Base-by-base conservation (phyloP, 2,797 vertebrate species). In the Philypnodon macrostomus region DNA sequence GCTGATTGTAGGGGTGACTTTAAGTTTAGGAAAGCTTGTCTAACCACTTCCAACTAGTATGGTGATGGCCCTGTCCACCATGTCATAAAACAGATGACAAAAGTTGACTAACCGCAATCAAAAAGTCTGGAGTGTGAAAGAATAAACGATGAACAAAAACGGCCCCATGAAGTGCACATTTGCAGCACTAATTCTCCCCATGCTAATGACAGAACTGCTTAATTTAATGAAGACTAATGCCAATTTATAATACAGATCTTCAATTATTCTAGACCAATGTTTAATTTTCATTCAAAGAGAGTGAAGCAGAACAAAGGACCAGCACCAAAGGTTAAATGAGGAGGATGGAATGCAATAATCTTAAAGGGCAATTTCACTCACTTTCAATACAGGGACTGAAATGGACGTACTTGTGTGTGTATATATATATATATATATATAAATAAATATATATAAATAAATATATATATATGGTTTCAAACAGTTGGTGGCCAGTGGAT, bases 1-100 rank as follows among this genome's bases (percentile, higher is more conserved):
- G 26, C 68, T 67, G 67, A 71, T 59, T 67, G 63, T 41, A 18
- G 72, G 61, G 62, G 75, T 84, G 75, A 85, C 78, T 74, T 83
- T 70, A 11, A n/a, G n/a, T n/a, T n/a, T n/a, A n/a, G n/a, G n/a
- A n/a, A n/a, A n/a, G n/a, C n/a, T n/a, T n/a, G n/a, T n/a, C n/a
- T n/a, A n/a, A n/a, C n/a, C n/a, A n/a, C n/a, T n/a, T n/a, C n/a
- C n/a, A n/a, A n/a, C n/a, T n/a, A n/a, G n/a, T n/a, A n/a, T n/a
- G n/a, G n/a, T n/a, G n/a, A n/a, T n/a, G n/a, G n/a, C n/a, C n/a
- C n/a, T n/a, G n/a, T n/a, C n/a, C n/a, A n/a, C 2, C 47, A 17
- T 24, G 15, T 45, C 55, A 27, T 9, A 15, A 17, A 24, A 47
- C 21, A 26, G 47, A 47, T 15, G 41, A 16, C 0, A 41, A 15